A percentile compares a stretch with the other conserved stretches of the same genome.
phyloP scores from a whole-genome alignment of 2,888 invertebrate genomes.

The Sarcophaga caerulescens region DNA sequence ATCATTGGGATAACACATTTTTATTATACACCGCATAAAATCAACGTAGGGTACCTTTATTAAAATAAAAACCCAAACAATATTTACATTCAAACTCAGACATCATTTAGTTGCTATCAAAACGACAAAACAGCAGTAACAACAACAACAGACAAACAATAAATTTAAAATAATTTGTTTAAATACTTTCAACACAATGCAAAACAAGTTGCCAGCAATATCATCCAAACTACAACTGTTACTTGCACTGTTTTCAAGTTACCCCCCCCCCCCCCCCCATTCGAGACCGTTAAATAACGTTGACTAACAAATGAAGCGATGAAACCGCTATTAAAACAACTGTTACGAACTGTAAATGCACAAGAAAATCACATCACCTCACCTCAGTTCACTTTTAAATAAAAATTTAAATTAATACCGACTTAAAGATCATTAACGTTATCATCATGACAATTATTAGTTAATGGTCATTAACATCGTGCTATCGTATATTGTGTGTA shows the following conservation, averaged over 20 bases:
- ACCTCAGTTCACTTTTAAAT: not conserved
- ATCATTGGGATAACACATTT: too few relatives aligned
- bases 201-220: conserved; percentile 2
- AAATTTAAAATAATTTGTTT: conserved; percentile 54
- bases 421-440: not conserved
- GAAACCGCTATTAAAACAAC: conserved; percentile 28
- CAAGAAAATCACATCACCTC: not conserved
- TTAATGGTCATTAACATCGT: not conserved
- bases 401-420: not conserved
- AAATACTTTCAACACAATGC: conserved; percentile 37
- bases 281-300: conserved; percentile 15
- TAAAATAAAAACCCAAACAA: conserved; percentile 3
- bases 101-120: not conserved
- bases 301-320: conserved; percentile 27
- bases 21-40: too few relatives aligned
- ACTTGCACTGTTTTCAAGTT: conserved; percentile 26
- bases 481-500: not conserved
- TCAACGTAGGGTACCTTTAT: not conserved
- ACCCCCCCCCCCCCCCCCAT: not conserved
- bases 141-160: conserved; percentile 25
- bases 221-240: not conserved
- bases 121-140: not conserved
- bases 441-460: not conserved
- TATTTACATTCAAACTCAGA: conserved; percentile 9
- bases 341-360: not conserved